phyloP scores from a whole-genome alignment of 2,113 vertebrate species.

The Catharus fuscescens region DNA sequence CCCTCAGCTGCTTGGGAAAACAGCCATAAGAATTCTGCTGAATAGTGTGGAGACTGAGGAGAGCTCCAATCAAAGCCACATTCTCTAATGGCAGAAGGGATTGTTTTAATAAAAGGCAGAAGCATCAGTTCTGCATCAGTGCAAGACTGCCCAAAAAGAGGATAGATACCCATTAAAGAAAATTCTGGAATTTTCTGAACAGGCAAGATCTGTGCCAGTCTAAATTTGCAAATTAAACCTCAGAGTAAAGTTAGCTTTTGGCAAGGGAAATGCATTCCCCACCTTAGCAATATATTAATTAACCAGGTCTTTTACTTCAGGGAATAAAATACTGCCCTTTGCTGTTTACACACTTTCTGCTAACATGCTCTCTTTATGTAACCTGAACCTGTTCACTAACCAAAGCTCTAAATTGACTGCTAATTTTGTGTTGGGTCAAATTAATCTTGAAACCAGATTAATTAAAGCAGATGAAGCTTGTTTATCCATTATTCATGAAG shows the following conservation, averaged over 20 bases:
- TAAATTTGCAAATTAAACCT: not conserved
- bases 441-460: slow-evolving; percentile 77
- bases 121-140: not conserved
- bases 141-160: not conserved
- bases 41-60: not conserved
- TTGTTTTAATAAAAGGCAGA: not conserved
- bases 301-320: not conserved
- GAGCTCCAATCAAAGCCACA: not conserved
- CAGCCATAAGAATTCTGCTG: not conserved
- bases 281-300: slow-evolving; percentile 37
- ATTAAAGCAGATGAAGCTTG: slow-evolving; percentile 74
- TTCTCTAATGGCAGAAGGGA: not conserved
- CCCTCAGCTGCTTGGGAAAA: not conserved
- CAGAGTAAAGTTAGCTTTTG: not conserved
- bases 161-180: not conserved
- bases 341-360: not conserved
- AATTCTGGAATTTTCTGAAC: not conserved
- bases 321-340: slow-evolving; percentile 40
- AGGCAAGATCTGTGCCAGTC: not conserved
- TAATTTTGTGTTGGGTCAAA: slow-evolving; percentile 75
- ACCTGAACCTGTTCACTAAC: slow-evolving; percentile 62
- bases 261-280: not conserved
- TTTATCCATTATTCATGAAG: slow-evolving; percentile 78
- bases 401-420: slow-evolving; percentile 67
- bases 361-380: slow-evolving; percentile 22